A percentile compares a stretch with the other conserved stretches of the same genome.
These are phyloP conservation scores for Microcebus murinus DNA, from an alignment of 2,113 vertebrate species.

Conservation along the genomic window DNA sequence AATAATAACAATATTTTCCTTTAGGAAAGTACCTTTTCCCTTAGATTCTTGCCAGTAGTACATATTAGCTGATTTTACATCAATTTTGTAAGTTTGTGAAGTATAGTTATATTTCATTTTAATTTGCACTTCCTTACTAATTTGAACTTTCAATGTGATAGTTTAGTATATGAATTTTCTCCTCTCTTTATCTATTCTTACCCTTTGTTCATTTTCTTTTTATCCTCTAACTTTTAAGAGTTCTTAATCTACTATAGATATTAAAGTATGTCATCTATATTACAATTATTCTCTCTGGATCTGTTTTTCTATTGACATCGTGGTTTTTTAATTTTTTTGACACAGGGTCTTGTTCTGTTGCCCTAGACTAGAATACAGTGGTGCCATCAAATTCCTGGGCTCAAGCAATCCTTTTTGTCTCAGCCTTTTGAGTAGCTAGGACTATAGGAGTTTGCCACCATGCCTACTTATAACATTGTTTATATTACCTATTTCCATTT, in stretches of 20 bases:
- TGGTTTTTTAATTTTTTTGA: neutral
- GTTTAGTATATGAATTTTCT: neutral
- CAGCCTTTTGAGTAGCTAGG: no score
- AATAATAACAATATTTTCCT: neutral
- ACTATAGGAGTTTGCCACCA: no score
- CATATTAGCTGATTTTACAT: neutral
- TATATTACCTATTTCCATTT: neutral
- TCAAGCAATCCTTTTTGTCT: no score
- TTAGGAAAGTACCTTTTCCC: neutral
- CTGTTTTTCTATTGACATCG: neutral
- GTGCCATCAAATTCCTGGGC: no score
- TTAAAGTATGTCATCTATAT: neutral
- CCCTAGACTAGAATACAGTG: no score
- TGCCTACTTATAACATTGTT: neutral
- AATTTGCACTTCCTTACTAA: neutral
- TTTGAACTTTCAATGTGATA: neutral
- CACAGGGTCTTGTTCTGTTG: no score
- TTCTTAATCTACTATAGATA: neutral
- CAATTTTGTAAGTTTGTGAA: slow-evolving; percentile 24
- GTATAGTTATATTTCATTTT: neutral
- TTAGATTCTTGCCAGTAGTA: neutral
- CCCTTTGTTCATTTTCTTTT: neutral
- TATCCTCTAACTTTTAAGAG: neutral
- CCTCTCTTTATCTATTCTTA: neutral
- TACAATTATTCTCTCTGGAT: slow-evolving; percentile 2